Conservation (phyloP, 2,888 invertebrate species). For the Litoditis marina region DNA sequence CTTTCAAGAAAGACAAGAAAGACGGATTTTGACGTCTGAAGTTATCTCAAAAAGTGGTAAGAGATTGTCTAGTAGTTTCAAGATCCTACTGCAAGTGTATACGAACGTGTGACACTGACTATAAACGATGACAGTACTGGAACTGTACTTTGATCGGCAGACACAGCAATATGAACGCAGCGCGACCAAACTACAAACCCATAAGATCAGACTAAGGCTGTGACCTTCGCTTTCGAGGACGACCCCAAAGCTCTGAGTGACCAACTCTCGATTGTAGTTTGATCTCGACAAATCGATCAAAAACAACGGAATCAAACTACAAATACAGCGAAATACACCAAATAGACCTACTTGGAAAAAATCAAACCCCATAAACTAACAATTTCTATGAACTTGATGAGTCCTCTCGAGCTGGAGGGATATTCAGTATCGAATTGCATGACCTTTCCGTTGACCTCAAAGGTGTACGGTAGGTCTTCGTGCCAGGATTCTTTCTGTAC, state of each 20-base stretch:
- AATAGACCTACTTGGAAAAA: too few relatives aligned
- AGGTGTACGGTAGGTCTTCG: background rate
- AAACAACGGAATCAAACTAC: background rate
- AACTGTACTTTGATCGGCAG: too few relatives aligned
- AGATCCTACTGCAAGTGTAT: too few relatives aligned
- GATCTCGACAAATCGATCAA: background rate
- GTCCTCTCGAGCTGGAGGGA: slow-evolving; percentile 40
- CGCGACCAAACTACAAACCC: background rate
- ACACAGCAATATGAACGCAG: too few relatives aligned
- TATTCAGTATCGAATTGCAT: slow-evolving; percentile 45
- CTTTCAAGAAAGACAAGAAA: too few relatives aligned
- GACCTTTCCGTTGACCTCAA: slow-evolving; percentile 32
- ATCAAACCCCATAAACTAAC: slow-evolving; percentile 29
- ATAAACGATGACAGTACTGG: too few relatives aligned
- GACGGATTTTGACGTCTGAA: too few relatives aligned
- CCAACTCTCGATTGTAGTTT: background rate
- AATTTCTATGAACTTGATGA: slow-evolving; percentile 48
- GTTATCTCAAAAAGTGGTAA: too few relatives aligned
- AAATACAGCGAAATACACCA: too few relatives aligned
- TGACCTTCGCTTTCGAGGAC: too few relatives aligned
- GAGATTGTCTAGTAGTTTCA: too few relatives aligned
- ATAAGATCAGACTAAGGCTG: background rate
- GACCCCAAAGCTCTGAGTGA: background rate
- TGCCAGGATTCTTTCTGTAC: background rate
- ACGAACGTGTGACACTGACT: too few relatives aligned